These are phyloP conservation scores for Tiaroga cobitis DNA, from an alignment of 2,797 vertebrate species.

Conservation along the genomic window DNA sequence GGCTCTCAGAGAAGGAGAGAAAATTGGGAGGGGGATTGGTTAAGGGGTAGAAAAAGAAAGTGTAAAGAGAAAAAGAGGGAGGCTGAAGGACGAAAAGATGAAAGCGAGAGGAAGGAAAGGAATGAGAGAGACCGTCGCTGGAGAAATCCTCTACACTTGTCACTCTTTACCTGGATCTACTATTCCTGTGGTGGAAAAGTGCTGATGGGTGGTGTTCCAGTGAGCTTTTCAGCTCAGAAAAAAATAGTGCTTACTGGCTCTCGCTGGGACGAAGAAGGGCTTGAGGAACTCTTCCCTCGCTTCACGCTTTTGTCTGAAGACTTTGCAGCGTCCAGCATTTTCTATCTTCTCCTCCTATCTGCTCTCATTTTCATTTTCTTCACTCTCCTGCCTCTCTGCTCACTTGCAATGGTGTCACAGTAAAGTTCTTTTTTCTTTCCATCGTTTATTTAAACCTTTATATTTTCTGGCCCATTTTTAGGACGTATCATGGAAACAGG, in stretches of 20 bases:
- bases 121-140: conserved; percentile 49
- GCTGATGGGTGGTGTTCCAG: conserved; percentile 79
- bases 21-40: conserved; percentile 33
- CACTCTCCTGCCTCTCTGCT: conserved; percentile 66
- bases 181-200: conserved; percentile 77
- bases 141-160: conserved; percentile 75
- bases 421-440: background rate
- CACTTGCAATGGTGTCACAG: background rate
- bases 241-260: conserved; percentile 86
- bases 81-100: conserved; percentile 65
- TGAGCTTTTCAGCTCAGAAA: conserved; percentile 77
- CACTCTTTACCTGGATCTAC: conserved; percentile 76
- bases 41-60: conserved; percentile 64
- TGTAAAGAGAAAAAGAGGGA: conserved; percentile 67
- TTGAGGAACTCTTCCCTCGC: conserved; percentile 78
- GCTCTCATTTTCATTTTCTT: conserved; percentile 74
- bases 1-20: conserved; percentile 7
- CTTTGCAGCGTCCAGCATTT: conserved; percentile 85
- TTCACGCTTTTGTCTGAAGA: conserved; percentile 79
- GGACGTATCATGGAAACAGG: background rate
- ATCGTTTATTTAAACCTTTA: background rate
- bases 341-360: conserved; percentile 74
- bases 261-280: conserved; percentile 79
- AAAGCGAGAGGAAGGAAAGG: conserved; percentile 53
- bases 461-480: background rate